Conservation (phyloP, 2,113 vertebrate genomes). For the Ploceus nigricollis region DNA sequence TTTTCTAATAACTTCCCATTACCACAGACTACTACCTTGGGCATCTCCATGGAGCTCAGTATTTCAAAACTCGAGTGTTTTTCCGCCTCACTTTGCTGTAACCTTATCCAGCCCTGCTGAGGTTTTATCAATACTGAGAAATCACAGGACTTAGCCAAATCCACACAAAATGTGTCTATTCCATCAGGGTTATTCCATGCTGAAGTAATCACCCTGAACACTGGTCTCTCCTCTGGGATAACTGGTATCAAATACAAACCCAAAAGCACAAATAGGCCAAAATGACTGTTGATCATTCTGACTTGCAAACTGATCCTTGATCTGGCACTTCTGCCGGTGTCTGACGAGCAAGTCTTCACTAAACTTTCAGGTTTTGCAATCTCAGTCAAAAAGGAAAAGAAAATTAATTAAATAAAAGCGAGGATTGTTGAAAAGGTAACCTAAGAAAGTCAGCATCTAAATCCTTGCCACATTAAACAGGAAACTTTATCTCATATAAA, state of each 20-base stretch:
- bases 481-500: background rate
- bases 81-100: background rate
- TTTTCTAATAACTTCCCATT: background rate
- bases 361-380: background rate
- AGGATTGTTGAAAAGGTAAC: background rate
- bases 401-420: background rate
- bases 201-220: background rate
- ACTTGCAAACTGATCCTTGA: background rate
- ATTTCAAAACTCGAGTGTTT: background rate
- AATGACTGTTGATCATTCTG: rapidly evolving
- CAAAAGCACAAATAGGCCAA: background rate
- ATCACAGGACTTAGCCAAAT: background rate
- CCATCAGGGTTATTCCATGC: background rate
- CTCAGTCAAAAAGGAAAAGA: background rate
- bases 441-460: background rate
- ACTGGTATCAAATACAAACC: background rate
- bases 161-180: background rate
- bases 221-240: background rate
- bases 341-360: background rate
- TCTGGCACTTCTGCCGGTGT: background rate
- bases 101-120: background rate
- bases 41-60: background rate
- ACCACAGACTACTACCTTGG: background rate
- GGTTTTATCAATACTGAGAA: background rate
- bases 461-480: background rate